phyloP scores from a whole-genome alignment of 2,888 invertebrate species.

The Drosophila maculinotata region DNA sequence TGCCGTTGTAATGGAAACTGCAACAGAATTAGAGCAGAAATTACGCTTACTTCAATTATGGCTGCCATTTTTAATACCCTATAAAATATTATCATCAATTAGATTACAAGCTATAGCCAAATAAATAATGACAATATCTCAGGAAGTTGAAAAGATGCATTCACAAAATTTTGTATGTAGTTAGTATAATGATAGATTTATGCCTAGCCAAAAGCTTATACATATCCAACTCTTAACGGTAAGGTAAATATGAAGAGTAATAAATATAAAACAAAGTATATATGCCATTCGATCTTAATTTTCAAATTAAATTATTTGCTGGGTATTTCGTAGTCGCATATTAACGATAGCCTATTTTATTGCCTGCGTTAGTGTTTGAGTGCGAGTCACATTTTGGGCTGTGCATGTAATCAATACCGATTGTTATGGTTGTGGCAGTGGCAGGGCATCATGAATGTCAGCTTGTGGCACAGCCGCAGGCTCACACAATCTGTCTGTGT shows the following conservation, averaged over 20 bases:
- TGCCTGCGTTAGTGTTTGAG: slow-evolving; percentile 16
- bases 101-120: no score
- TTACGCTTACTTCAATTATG: slow-evolving; percentile 39
- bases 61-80: slow-evolving; percentile 43
- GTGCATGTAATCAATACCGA: slow-evolving; percentile 70
- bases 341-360: background rate
- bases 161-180: no score
- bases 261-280: no score
- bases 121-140: no score
- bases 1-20: slow-evolving; percentile 50
- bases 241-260: background rate
- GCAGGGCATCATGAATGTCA: slow-evolving; percentile 45
- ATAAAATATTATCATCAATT: no score
- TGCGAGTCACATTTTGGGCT: slow-evolving; percentile 45
- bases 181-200: background rate
- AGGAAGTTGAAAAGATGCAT: no score
- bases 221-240: background rate
- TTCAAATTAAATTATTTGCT: background rate
- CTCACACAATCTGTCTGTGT: slow-evolving; percentile 9
- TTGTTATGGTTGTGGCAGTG: slow-evolving; percentile 66
- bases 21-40: slow-evolving; percentile 71
- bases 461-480: slow-evolving; percentile 9
- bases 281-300: no score
- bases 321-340: slow-evolving; percentile 12
- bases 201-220: background rate